Evolutionary conservation across 2,888 invertebrate species (phyloP), one percentile per base, ranked within the genome.

Genomic region (Cephus pygmeus): DNA sequence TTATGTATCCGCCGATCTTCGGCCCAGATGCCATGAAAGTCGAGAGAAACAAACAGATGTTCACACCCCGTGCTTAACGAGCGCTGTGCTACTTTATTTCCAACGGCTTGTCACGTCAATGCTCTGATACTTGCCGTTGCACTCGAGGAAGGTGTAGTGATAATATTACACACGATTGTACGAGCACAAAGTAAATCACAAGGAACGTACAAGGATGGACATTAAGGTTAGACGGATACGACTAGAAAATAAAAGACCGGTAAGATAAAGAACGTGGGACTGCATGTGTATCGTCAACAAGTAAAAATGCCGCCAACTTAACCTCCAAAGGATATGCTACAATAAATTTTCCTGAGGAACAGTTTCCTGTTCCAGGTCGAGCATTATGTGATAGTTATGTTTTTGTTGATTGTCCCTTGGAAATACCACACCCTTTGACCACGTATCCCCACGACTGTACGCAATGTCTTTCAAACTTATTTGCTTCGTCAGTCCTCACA

Each of bases 11-110:
- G 34, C 36, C 36, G 71, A 71, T 71, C 71, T 71, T 71, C 71
- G 34, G 15, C 71, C 11, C 71, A 34, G 71, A 34, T 71, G 71
- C 33, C 56, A 56, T 23, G 34, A 71, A 71, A 33, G 71, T 71
- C 71, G 71, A 11, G 34, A 71, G 34, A 71, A 71, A 71, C 71
- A 71, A 71, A 71, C 71, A 71, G 71, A 71, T 71, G 71, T 71
- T 71, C 71, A 31, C 71, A 71, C 71, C 71, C 71, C 71, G 71
- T 4, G 56, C 30, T 71, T 71, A 33, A 71, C 71, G 31, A 71
- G 71, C 71, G 71, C 71, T 23, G 71, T 71, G 33, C 33, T 34
- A 31, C 71, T 71, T 71, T 71, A 71, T 71, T 71, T 34, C 71
- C 71, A 34, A 23, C 71, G 71, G 34, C 56, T 56, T 56, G 56